phyloP scores from a whole-genome alignment of 2,888 invertebrate genomes.

The Dryococelus australis region DNA sequence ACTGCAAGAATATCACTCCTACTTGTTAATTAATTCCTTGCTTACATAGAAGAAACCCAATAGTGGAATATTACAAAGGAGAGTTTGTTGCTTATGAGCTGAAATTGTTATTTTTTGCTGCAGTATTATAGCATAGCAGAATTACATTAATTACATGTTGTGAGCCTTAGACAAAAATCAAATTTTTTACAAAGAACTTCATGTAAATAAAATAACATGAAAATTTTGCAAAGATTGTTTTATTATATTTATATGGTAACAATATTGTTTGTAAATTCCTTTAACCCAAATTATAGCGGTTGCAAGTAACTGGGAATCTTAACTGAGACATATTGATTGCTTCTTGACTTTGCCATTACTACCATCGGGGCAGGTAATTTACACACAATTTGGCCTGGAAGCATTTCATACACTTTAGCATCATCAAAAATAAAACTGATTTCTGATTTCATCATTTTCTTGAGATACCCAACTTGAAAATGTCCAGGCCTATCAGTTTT shows the following conservation, averaged over 20 bases:
- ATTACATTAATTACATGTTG: background rate
- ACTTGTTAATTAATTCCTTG: no score
- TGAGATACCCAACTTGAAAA: background rate
- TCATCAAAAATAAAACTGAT: background rate
- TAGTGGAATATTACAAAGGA: background rate
- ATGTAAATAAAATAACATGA: no score
- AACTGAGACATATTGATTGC: background rate
- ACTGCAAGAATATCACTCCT: no score
- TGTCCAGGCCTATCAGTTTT: background rate
- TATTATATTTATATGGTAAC: no score
- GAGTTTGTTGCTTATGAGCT: background rate
- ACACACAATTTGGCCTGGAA: background rate
- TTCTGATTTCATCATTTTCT: conserved; percentile 3
- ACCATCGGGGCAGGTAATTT: background rate
- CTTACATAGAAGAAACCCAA: no score
- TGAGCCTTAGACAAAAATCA: no score
- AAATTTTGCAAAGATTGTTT: no score
- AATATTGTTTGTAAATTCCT: no score
- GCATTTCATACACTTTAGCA: background rate
- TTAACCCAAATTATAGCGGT: background rate
- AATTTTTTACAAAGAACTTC: no score
- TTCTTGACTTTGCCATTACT: background rate
- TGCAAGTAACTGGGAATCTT: background rate
- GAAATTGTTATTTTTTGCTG: background rate
- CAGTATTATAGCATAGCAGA: no score